Evolutionary conservation across 2,888 invertebrate species (phyloP), one percentile per base, ranked within the genome.

Genomic region (Nomada goodeniana): DNA sequence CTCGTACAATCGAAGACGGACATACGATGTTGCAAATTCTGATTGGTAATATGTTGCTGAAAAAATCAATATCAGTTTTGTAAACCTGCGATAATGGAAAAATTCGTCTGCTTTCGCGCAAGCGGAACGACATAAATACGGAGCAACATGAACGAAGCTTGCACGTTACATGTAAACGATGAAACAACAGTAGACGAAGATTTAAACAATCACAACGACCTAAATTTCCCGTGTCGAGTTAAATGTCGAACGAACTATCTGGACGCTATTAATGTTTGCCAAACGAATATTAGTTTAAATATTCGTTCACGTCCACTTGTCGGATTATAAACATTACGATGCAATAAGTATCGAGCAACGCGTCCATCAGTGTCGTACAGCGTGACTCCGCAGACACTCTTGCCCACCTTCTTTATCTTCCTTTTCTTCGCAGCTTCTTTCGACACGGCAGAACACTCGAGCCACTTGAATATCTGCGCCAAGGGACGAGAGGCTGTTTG

Each of bases 401-500:
- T 20, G 23, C 9, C 7, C 11, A 42, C 64, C 72, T 55, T 57
- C 57, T 29, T 61, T 36, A 42, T 68, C 72, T 55, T 57, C 57
- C 42, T 61, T 36, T 63, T 65, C 60, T 68, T 74, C 29, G 23
- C 63, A 61, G 59, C 57, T 69, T 53, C 61, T 84, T 74, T 80
- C 59, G 53, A 73, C 26, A 50, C 18, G n/a, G 57, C 68, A 53
- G 53, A 75, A 26, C 80, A 76, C 83, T 85, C 57, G 60, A 69
- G 47, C 50, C 68, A 63, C 69, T 79, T 26, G n/a, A 60, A 60
- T 82, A 77, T 70, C 57, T 64, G 75, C 55, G 68, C 76, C 69
- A 63, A 53, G 72, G 23, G 85, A 67, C 85, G 86, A 88, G 79
- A 86, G 84, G 67, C 70, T 83, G 84, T 85, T 86, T 88, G 87